These are phyloP conservation scores for Xestia c-nigrum DNA, from an alignment of 2,888 invertebrate genomes.

Conservation along the genomic window DNA sequence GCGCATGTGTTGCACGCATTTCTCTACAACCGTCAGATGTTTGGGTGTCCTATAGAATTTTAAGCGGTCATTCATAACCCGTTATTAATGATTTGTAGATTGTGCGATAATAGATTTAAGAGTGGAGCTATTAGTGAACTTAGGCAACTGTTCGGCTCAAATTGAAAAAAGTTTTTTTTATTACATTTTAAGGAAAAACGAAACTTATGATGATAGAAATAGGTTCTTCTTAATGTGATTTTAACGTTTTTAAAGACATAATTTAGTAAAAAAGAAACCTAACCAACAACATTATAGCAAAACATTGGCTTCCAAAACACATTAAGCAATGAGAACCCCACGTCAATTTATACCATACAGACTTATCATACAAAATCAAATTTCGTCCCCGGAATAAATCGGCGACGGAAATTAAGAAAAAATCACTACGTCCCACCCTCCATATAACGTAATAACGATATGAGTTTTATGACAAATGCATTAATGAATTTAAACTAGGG, in stretches of 20 bases:
- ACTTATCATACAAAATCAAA: constrained; percentile 61
- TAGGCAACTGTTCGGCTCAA: constrained; percentile 58
- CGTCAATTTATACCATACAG: constrained; percentile 42
- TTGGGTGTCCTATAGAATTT: constrained; percentile 84
- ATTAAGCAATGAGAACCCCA: constrained; percentile 20
- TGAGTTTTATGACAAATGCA: constrained; percentile 83
- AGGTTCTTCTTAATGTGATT: constrained; percentile 30
- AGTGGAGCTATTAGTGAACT: constrained; percentile 64
- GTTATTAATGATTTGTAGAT: constrained; percentile 84
- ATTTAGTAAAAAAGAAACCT: neutral
- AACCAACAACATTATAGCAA: neutral
- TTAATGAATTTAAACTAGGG: constrained; percentile 82
- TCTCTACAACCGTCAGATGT: constrained; percentile 81
- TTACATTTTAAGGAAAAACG: neutral
- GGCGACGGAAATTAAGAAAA: constrained; percentile 75
- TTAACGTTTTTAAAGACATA: neutral
- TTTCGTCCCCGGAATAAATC: constrained; percentile 62
- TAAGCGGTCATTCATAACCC: constrained; percentile 85
- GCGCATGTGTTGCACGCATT: constrained; percentile 82
- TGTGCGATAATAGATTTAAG: constrained; percentile 79
- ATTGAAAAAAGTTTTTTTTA: constrained; percentile 41
- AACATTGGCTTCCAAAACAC: constrained; percentile 18
- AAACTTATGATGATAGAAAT: constrained; percentile 1
- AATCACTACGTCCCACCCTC: constrained; percentile 62
- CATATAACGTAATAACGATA: constrained; percentile 69